Percentiles rank a stretch among this genome's conserved stretches.
Evolutionary conservation across 2,888 invertebrate species (phyloP).

Genomic region (Noctua janthe): DNA sequence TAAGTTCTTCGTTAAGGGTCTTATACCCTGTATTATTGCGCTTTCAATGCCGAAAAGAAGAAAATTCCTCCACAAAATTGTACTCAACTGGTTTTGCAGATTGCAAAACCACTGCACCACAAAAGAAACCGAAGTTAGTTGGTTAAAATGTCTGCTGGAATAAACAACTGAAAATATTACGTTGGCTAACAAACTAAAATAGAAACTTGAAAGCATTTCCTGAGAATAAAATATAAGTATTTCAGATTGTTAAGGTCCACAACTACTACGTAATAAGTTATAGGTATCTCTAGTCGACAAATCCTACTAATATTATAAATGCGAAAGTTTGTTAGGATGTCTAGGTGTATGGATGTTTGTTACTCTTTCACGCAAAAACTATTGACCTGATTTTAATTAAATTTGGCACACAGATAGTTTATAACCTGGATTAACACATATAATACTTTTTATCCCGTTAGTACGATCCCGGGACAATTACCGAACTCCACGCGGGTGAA

Average conservation of each 20-base stretch:
- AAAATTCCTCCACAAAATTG: neutral
- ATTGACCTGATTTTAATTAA: too few species aligned
- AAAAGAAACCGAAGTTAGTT: neutral
- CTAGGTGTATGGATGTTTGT: too few species aligned
- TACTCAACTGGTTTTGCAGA: neutral
- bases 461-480: too few species aligned
- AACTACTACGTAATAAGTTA: conserved; percentile 10
- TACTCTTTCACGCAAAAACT: too few species aligned
- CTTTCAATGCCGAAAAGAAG: neutral
- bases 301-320: neutral
- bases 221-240: conserved; percentile 10
- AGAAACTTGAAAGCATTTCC: conserved; percentile 22
- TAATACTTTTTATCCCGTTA: too few species aligned
- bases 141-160: conserved; percentile 26
- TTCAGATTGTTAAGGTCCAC: neutral
- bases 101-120: neutral
- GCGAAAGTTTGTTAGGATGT: too few species aligned
- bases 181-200: conserved; percentile 9
- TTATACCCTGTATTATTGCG: too few species aligned
- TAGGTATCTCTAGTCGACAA: conserved; percentile 8
- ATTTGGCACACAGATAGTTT: too few species aligned
- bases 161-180: conserved; percentile 29
- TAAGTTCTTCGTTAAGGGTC: too few species aligned
- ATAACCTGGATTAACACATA: too few species aligned
- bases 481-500: too few species aligned